These are phyloP conservation scores for Pagetopsis macropterus DNA, from an alignment of 2,797 vertebrate genomes.

Conservation along the genomic window DNA sequence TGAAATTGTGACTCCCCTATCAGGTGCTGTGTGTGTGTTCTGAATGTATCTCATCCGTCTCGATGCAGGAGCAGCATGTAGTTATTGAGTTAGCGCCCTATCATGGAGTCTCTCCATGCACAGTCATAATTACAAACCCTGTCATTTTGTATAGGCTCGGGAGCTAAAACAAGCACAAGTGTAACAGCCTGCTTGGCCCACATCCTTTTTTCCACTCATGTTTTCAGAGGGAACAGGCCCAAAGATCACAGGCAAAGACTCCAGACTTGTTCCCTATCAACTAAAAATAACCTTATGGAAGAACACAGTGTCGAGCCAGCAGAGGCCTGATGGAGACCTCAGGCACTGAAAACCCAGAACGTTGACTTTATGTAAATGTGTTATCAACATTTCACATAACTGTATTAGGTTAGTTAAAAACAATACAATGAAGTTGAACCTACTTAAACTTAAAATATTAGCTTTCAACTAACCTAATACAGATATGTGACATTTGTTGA, in stretches of 20 bases:
- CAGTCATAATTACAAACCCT: slow-evolving; percentile 78
- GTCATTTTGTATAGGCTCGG: slow-evolving; percentile 77
- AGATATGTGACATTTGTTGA: no score
- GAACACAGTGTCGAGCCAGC: slow-evolving; percentile 68
- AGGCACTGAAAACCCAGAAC: slow-evolving; percentile 14
- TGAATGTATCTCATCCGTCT: slow-evolving; percentile 53
- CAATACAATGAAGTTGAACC: no score
- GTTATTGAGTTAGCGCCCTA: slow-evolving; percentile 69
- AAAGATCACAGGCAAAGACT: slow-evolving; percentile 78
- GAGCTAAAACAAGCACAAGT: slow-evolving; percentile 83
- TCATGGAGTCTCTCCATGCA: slow-evolving; percentile 66
- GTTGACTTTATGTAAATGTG: no score
- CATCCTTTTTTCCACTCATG: slow-evolving; percentile 70
- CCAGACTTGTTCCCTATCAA: slow-evolving; percentile 76
- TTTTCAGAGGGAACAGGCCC: slow-evolving; percentile 78
- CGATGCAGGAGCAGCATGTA: slow-evolving; percentile 59
- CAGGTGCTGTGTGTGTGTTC: slow-evolving; percentile 48
- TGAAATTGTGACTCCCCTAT: slow-evolving; percentile 1
- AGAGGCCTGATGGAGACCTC: slow-evolving; percentile 65
- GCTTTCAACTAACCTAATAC: no score
- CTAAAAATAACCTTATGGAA: slow-evolving; percentile 77
- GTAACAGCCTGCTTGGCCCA: slow-evolving; percentile 78
- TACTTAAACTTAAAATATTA: no score
- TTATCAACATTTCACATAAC: no score
- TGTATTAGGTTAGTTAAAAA: no score